Conservation (phyloP, 1,140 invertebrate species). For the Leucophenga varia region DNA sequence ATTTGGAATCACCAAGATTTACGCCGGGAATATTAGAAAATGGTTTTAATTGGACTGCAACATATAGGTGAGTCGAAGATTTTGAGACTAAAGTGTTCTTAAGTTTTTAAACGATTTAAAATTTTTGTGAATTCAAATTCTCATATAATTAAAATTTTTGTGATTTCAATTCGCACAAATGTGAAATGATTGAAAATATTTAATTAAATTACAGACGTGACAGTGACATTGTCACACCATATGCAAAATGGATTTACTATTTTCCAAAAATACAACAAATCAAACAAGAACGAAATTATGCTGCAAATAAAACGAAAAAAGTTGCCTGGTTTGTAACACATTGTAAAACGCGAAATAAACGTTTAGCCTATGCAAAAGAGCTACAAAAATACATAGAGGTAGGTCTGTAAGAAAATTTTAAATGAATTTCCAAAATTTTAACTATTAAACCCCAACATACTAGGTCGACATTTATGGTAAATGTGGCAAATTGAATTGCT, state of each 20-base stretch:
- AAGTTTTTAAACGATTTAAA: too few relatives aligned
- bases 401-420: constrained; percentile 3
- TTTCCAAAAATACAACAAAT: constrained; percentile 69
- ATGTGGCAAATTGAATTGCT: constrained; percentile 80
- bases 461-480: constrained; percentile 87
- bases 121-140: too few relatives aligned
- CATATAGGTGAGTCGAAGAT: constrained; percentile 80
- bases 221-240: constrained; percentile 93
- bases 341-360: constrained; percentile 82
- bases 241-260: constrained; percentile 88
- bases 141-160: too few relatives aligned
- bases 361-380: constrained; percentile 82
- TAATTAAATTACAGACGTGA: constrained; percentile 86
- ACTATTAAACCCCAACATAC: too few relatives aligned
- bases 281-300: constrained; percentile 72
- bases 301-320: constrained; percentile 85
- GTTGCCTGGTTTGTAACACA: constrained; percentile 96
- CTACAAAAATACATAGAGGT: constrained; percentile 78
- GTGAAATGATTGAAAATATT: too few relatives aligned
- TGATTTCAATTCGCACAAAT: too few relatives aligned
- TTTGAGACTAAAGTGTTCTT: too few relatives aligned
- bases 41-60: constrained; percentile 91
- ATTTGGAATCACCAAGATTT: constrained; percentile 88
- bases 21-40: constrained; percentile 78
- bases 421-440: neutral